Percentiles rank a stretch among this genome's conserved stretches.
These are phyloP conservation scores for Drosophila lutescens DNA, from an alignment of 2,888 invertebrate species.

Conservation along the genomic window DNA sequence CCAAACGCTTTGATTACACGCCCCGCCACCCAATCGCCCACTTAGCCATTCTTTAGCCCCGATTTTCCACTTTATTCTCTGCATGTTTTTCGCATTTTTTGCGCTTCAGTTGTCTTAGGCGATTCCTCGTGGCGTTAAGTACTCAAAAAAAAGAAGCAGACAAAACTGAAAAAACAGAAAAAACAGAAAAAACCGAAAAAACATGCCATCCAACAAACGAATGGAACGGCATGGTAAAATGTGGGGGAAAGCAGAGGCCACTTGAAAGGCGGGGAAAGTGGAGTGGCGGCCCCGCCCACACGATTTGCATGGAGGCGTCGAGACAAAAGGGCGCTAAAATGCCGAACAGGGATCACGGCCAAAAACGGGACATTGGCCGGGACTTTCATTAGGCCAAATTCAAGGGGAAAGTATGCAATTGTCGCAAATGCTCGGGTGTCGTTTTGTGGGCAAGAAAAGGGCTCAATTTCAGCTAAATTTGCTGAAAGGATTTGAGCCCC, in stretches of 20 bases:
- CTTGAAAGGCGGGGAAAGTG: background rate
- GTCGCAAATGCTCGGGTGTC: constrained; percentile 26
- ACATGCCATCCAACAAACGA: constrained; percentile 9
- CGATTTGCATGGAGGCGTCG: constrained; percentile 25
- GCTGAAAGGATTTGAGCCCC: constrained; percentile 3
- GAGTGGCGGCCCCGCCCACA: background rate
- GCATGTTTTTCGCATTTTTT: constrained; percentile 72
- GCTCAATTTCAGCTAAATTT: constrained; percentile 8
- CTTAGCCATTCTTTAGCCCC: constrained; percentile 9
- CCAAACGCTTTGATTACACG: constrained; percentile 76
- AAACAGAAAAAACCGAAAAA: background rate
- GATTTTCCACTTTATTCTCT: constrained; percentile 31
- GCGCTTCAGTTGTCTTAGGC: constrained; percentile 65
- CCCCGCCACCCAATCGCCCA: constrained; percentile 51
- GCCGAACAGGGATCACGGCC: constrained; percentile 16
- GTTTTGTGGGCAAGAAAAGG: constrained; percentile 31
- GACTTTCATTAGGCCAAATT: constrained; percentile 38
- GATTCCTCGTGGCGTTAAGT: constrained; percentile 70
- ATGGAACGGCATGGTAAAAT: constrained; percentile 7
- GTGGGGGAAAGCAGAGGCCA: constrained; percentile 11
- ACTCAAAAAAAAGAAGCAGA: constrained; percentile 46
- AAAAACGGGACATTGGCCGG: constrained; percentile 25
- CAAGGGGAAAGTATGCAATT: constrained; percentile 22
- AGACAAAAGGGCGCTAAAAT: constrained; percentile 19
- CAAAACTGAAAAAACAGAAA: too few species aligned